These are phyloP conservation scores for Dorcus hopei DNA, from an alignment of 2,888 invertebrate genomes.

Conservation along the genomic window DNA sequence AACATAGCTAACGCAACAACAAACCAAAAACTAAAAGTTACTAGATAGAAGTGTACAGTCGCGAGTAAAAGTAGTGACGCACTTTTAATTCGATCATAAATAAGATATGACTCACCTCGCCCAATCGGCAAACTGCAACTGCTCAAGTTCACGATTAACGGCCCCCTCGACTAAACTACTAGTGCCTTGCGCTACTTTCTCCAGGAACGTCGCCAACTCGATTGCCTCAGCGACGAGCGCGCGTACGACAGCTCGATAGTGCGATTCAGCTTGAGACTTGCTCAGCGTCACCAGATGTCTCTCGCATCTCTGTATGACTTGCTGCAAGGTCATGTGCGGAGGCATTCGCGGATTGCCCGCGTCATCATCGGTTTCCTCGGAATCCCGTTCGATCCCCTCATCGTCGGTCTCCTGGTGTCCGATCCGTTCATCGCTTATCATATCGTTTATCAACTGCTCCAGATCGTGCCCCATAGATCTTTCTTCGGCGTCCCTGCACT, in stretches of 20 bases:
- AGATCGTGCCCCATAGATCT: conserved; percentile 80
- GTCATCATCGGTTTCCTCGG: conserved; percentile 67
- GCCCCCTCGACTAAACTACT: conserved; percentile 61
- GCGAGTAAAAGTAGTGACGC: no score
- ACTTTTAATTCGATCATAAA: background rate
- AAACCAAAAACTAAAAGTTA: no score
- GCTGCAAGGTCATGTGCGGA: conserved; percentile 24
- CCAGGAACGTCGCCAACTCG: conserved; percentile 86
- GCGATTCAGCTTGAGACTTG: conserved; percentile 65
- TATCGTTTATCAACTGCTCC: conserved; percentile 79
- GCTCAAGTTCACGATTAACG: conserved; percentile 70
- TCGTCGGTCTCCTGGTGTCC: conserved; percentile 67
- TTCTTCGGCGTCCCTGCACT: conserved; percentile 82
- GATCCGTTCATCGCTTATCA: conserved; percentile 60
- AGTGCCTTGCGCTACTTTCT: conserved; percentile 73
- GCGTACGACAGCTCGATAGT: conserved; percentile 89
- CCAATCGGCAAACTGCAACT: conserved; percentile 88
- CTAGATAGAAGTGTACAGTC: no score
- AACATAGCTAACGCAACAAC: no score
- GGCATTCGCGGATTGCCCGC: conserved; percentile 23
- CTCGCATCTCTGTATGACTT: conserved; percentile 34
- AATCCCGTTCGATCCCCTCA: conserved; percentile 88
- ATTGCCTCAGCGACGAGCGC: conserved; percentile 89
- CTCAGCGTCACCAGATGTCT: conserved; percentile 36
- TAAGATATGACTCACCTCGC: conserved; percentile 55